Evolutionary conservation across 2,888 invertebrate genomes (phyloP), one percentile per base, ranked within the genome.

Genomic region (Ectropis crepuscularia): DNA sequence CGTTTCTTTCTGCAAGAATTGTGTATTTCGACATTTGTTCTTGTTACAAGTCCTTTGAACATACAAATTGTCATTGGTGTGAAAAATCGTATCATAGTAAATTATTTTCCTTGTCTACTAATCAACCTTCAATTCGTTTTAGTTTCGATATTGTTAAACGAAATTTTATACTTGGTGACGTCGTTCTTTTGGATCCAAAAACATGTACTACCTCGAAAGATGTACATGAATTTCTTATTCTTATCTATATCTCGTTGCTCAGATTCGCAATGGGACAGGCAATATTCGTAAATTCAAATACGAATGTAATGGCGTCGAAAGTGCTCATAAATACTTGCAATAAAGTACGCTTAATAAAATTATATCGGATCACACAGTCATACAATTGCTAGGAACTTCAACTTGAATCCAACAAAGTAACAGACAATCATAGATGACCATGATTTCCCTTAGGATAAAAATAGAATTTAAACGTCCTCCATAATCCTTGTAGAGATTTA

Each of bases 401-500:
- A 6, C 11, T 7, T 5, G 16, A 16, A 46, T 46, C n/a, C 7
- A 11, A 6, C 6, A 16, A 12, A 12, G 0, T 51, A 28, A 6
- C 10, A 16, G 10, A n/a, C 41, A n/a, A 16, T 39, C 50, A 39
- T 9, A 6, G 38, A 39, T 51, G 16, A 42, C 42, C 41, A 42
- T 53, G 41, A 43, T 54, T 47, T 39, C 36, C 36, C 0, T 46
- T 7, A 37, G 28, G 8, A 39, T 45, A 50, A 63, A 63, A 63
- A 63, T 59, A 63, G 55, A 28, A 53, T 37, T 8, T 36, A 37
- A 57, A 53, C 45, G 60, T 57, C 60, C 66, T 64, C 57, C 54
- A 60, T 68, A 66, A 72, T 69, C 64, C 61, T 59, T 60, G 42
- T 48, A 57, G 16, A 63, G 65, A 70, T 65, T 70, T 68, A 70